phyloP scores from a whole-genome alignment of 2,113 vertebrate genomes.

The Nesogale talazaci region DNA sequence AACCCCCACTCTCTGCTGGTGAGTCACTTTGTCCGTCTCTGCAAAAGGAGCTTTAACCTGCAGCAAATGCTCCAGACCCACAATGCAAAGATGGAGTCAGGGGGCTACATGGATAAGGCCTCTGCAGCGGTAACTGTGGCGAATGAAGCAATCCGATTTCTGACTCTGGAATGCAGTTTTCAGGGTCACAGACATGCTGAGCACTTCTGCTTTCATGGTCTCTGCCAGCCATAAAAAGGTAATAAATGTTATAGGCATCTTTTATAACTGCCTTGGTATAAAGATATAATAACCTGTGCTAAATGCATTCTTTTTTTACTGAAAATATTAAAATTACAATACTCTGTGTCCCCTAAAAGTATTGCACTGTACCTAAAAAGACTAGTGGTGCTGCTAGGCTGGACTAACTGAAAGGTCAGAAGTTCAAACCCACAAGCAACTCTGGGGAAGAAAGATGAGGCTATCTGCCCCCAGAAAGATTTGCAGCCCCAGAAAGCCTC shows the following conservation, averaged over 20 bases:
- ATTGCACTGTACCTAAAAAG: background rate
- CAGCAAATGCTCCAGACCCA: background rate
- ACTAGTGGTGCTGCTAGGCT: too few species aligned
- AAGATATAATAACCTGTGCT: constrained; percentile 34
- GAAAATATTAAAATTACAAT: constrained; percentile 55
- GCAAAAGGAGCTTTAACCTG: constrained; percentile 50
- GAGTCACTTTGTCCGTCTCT: background rate
- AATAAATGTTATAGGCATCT: background rate
- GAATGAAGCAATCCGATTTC: background rate
- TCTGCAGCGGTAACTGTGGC: background rate
- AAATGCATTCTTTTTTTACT: background rate
- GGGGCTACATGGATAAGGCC: background rate
- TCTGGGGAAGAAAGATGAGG: too few species aligned
- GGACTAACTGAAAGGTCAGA: too few species aligned
- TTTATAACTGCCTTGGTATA: constrained; percentile 39
- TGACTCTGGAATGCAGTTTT: background rate
- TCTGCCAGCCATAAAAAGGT: background rate
- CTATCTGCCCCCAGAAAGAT: too few species aligned
- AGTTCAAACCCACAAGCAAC: too few species aligned
- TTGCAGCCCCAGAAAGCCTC: too few species aligned
- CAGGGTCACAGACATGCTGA: background rate
- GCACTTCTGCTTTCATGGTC: background rate
- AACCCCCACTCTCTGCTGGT: background rate
- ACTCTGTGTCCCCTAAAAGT: background rate
- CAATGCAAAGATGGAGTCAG: background rate